Evolutionary conservation across 2,888 invertebrate species (phyloP).

Genomic region (Calameuta filiformis): DNA sequence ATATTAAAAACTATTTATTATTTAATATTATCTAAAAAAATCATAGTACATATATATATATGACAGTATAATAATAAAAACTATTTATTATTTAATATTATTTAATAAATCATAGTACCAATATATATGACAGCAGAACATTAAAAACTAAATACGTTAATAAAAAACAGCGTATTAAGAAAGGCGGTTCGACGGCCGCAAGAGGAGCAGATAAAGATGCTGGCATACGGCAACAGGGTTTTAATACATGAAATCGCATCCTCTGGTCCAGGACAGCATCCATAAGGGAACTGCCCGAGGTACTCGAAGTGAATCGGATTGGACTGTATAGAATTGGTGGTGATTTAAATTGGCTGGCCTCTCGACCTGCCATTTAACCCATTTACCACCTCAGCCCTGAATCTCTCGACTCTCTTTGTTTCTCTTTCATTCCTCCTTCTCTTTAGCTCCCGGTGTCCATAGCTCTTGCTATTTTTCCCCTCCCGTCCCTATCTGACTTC

Average conservation of each 20-base stretch:
- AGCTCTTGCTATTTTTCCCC: background rate
- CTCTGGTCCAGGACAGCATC: background rate
- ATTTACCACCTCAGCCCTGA: constrained; percentile 36
- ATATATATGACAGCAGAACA: background rate
- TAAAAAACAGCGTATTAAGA: background rate
- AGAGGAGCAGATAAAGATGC: background rate
- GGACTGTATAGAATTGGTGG: constrained; percentile 38
- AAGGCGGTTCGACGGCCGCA: background rate
- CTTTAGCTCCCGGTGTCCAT: background rate
- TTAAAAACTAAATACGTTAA: background rate
- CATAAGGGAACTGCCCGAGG: constrained; percentile 5
- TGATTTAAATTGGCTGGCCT: constrained; percentile 49
- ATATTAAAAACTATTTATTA: background rate
- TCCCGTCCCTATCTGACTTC: background rate
- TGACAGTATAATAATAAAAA: background rate
- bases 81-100: background rate
- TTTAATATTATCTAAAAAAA: too few species aligned
- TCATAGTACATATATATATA: too few species aligned
- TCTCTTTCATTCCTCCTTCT: background rate
- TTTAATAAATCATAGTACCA: too few species aligned
- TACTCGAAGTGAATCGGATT: constrained; percentile 38
- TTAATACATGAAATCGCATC: background rate
- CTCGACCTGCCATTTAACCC: constrained; percentile 45
- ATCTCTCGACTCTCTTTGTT: background rate
- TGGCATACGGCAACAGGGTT: background rate